Evolutionary conservation across 1,140 invertebrate genomes (phyloP), one percentile per base, ranked within the genome.

Genomic region (Drosophila chauvacae): DNA sequence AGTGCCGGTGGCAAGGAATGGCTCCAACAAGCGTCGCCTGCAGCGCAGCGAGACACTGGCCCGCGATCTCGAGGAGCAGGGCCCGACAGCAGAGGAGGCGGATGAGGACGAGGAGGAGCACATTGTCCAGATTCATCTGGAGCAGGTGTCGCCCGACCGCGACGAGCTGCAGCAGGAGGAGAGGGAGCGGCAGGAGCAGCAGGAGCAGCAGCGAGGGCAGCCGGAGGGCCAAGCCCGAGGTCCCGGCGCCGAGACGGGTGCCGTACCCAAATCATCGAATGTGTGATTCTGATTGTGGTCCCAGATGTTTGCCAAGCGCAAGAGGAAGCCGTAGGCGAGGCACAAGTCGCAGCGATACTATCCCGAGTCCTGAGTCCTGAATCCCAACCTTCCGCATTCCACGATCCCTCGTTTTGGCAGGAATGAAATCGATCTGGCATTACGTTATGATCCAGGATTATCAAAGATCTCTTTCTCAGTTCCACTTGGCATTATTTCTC

Each of bases 271-370:
- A 50, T 57, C 73, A 2, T 68, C 85, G 20, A 79, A 75, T 81
- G 85, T 88, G 30, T 90, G 85, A 88, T 88, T 88, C 78, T 68
- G 84, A 88, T 86, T 86, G 69, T 88, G 81, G 85, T 85, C 85
- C n/a, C 85, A 88, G 44, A 75, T 88, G 74, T 88, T 88, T 79
- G 81, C 71, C 74, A 88, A 76, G 39, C 81, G 86, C 39, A 90
- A 81, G 61, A 47, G 74, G 20, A 88, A 90, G 74, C 72, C 75
- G 0, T 73, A 73, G 33, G 14, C 18, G 7, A 53, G 28, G 11
- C 28, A 28, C 14, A 13, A 33, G 55, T 7, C 2, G n/a, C 35
- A 6, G 16, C 4, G 47, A 7, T 10, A 30, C 26, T 20, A 16
- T 11, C 20, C 53, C 18, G 4, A 55, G 14, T 37, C 20, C 35